These are phyloP conservation scores for Harpia harpyja DNA, from an alignment of 2,797 vertebrate species.

Conservation along the genomic window DNA sequence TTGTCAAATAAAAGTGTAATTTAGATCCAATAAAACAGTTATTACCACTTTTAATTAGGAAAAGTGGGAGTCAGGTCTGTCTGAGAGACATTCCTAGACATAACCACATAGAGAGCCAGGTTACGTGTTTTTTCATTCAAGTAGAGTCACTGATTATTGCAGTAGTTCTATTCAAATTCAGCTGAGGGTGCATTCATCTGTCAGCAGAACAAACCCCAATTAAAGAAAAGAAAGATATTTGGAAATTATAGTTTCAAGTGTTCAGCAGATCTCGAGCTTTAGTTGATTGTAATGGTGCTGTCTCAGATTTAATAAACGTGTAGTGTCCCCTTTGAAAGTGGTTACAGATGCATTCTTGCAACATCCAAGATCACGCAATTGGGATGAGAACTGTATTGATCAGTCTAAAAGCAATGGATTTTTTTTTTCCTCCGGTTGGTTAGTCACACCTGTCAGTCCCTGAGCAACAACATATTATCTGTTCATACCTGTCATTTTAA, in stretches of 20 bases:
- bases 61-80: conserved; percentile 39
- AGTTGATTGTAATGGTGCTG: conserved; percentile 15
- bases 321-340: background rate
- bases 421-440: background rate
- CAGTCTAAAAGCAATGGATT: background rate
- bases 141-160: conserved; percentile 37
- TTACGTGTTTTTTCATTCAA: conserved; percentile 14
- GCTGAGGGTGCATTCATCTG: background rate
- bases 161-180: conserved; percentile 45
- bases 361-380: background rate
- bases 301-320: conserved; percentile 4
- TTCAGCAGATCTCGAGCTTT: background rate
- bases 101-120: background rate
- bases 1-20: conserved; percentile 75
- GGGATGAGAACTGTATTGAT: background rate
- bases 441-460: background rate
- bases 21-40: conserved; percentile 72
- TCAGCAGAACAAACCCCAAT: conserved; percentile 38
- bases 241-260: conserved; percentile 18
- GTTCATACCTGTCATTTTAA: background rate
- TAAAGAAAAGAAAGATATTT: conserved; percentile 23
- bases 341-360: background rate
- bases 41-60: conserved; percentile 74
- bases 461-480: background rate
- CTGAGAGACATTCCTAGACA: conserved; percentile 40